Conservation (phyloP, 2,888 invertebrate genomes). For the Harpagoxenus sublaevis region DNA sequence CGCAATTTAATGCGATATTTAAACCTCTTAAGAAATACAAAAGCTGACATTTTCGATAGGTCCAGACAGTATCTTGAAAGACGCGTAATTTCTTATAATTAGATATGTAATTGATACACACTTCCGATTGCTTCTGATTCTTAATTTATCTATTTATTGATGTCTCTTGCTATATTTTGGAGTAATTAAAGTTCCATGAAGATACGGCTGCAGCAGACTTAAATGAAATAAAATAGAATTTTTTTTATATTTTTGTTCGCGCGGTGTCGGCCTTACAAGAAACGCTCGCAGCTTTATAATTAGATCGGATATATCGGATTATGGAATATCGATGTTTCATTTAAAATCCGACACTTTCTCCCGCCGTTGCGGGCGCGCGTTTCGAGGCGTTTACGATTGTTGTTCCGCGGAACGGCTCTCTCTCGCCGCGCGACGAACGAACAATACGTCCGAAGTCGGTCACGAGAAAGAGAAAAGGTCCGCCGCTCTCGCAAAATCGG, state of each 20-base stretch:
- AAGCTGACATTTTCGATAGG: neutral
- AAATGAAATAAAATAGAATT: too few relatives aligned
- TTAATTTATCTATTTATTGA: neutral
- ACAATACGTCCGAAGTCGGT: constrained; percentile 49
- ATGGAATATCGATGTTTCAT: neutral
- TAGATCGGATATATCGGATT: neutral
- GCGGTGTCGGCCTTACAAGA: neutral
- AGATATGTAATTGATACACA: neutral
- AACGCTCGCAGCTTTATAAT: neutral
- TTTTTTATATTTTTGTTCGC: neutral
- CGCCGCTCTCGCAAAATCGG: constrained; percentile 38
- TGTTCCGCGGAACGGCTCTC: constrained; percentile 7
- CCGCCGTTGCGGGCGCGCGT: neutral
- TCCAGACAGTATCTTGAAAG: neutral
- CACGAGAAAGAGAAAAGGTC: constrained; percentile 47
- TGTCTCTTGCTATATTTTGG: neutral
- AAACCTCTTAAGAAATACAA: neutral
- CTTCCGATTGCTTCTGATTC: neutral
- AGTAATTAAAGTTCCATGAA: neutral
- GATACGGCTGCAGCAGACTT: too few relatives aligned
- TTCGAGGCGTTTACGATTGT: neutral
- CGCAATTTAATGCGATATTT: neutral
- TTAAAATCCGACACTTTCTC: constrained; percentile 22
- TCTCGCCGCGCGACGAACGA: neutral
- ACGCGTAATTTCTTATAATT: neutral